Conservation (phyloP, 2,113 vertebrate species). For the Oophaga pumilio region DNA sequence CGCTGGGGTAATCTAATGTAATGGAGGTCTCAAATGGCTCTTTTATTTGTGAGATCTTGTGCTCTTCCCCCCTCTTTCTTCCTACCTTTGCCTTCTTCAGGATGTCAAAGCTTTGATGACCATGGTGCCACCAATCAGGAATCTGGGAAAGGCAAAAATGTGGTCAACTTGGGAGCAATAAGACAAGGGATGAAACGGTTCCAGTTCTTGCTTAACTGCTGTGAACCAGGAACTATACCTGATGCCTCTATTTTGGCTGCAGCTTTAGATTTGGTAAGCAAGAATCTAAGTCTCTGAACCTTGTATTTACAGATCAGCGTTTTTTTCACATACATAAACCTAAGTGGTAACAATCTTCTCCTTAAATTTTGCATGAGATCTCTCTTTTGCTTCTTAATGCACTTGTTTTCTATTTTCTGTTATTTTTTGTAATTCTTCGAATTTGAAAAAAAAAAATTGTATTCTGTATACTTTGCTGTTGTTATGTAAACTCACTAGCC, state of each 20-base stretch:
- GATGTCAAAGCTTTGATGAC: constrained; percentile 94
- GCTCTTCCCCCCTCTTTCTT: constrained; percentile 60
- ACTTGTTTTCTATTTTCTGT: background rate
- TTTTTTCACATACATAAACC: background rate
- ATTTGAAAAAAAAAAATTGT: constrained; percentile 11
- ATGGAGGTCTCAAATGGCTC: constrained; percentile 59
- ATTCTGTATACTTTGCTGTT: constrained; percentile 51
- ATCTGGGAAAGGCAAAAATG: constrained; percentile 91
- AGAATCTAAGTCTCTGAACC: background rate
- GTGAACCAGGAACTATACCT: constrained; percentile 94
- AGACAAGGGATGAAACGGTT: constrained; percentile 98
- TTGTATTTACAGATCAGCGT: background rate
- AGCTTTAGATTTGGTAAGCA: constrained; percentile 90
- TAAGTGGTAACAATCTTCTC: background rate
- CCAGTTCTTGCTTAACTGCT: constrained; percentile 97
- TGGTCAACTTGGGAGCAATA: constrained; percentile 95
- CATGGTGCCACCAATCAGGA: constrained; percentile 88
- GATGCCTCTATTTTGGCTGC: constrained; percentile 97
- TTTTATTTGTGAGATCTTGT: constrained; percentile 60
- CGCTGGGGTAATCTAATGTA: constrained; percentile 28
- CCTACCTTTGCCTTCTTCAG: constrained; percentile 70
- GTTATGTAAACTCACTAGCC: background rate
- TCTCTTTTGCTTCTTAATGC: background rate
- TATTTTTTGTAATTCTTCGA: background rate
- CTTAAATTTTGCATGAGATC: background rate